A percentile compares a stretch with the other conserved stretches of the same genome.
phyloP scores from a whole-genome alignment of 2,888 invertebrate genomes.

The Syritta pipiens region DNA sequence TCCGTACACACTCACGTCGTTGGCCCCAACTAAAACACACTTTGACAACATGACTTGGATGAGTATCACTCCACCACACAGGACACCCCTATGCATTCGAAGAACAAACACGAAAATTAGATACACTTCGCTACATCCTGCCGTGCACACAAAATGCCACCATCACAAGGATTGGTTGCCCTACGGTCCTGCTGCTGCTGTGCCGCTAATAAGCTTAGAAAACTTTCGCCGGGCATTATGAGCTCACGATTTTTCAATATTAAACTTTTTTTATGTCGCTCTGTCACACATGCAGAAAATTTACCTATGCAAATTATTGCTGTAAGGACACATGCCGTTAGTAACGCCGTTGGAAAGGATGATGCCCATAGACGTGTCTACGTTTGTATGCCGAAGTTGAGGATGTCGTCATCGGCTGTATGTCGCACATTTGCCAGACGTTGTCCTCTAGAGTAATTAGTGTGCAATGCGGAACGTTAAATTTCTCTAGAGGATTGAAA shows the following conservation, averaged over 20 bases:
- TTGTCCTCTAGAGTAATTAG: conserved; percentile 51
- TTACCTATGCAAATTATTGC: conserved; percentile 26
- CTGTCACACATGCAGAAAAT: conserved; percentile 24
- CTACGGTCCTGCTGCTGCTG: no score
- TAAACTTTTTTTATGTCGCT: conserved; percentile 44
- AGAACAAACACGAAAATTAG: no score
- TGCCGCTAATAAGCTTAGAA: conserved; percentile 39
- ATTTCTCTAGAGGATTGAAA: conserved; percentile 41
- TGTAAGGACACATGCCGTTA: not conserved
- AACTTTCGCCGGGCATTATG: conserved; percentile 50
- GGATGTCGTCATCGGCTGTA: conserved; percentile 20
- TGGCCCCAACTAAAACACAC: no score
- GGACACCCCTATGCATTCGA: no score
- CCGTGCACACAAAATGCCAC: not conserved
- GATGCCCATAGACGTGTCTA: not conserved
- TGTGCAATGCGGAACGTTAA: conserved; percentile 44
- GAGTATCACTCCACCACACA: not conserved
- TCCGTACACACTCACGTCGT: no score
- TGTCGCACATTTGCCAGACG: conserved; percentile 41
- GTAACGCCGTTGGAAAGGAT: no score
- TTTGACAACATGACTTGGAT: conserved; percentile 22
- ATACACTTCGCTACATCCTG: conserved; percentile 18
- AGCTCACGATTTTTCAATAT: conserved; percentile 54
- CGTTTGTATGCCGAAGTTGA: not conserved
- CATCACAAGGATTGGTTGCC: not conserved